Conservation (phyloP, 2,797 vertebrate species). For the Rhadinocentrus ornatus region DNA sequence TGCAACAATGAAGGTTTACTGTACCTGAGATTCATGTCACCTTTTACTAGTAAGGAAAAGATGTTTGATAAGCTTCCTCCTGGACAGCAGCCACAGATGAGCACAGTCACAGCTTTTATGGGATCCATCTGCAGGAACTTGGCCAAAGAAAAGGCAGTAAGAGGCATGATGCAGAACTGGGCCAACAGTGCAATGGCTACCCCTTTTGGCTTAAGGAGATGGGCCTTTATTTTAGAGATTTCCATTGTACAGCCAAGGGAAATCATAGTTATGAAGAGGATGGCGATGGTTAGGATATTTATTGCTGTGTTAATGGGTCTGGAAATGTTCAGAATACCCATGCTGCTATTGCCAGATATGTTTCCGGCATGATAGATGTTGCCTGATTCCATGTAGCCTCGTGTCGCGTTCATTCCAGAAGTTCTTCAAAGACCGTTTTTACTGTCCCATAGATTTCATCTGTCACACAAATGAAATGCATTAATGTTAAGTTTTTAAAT, state of each 20-base stretch:
- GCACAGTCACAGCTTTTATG: constrained; percentile 82
- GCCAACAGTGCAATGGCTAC: constrained; percentile 81
- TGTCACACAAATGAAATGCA: constrained; percentile 42
- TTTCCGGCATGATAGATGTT: constrained; percentile 32
- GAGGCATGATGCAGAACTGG: constrained; percentile 90
- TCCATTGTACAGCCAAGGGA: constrained; percentile 89
- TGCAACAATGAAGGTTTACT: constrained; percentile 58
- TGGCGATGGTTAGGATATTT: constrained; percentile 58
- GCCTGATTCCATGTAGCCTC: constrained; percentile 12
- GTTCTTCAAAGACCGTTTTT: constrained; percentile 14
- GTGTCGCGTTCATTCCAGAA: constrained; percentile 65
- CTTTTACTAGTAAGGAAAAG: constrained; percentile 83
- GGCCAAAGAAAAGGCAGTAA: constrained; percentile 83
- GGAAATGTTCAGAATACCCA: constrained; percentile 26
- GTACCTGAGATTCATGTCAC: constrained; percentile 93
- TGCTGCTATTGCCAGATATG: constrained; percentile 56
- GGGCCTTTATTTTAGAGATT: constrained; percentile 83
- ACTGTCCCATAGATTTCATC: constrained; percentile 30
- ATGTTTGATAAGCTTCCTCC: constrained; percentile 87
- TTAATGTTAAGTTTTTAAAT: background rate
- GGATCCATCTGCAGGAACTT: constrained; percentile 79
- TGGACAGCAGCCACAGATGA: constrained; percentile 89
- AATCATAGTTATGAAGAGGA: constrained; percentile 82
- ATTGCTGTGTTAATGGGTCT: constrained; percentile 67
- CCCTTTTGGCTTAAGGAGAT: constrained; percentile 85